Base-by-base conservation (phyloP, 1,140 invertebrate genomes). In the Heliothis virescens region DNA sequence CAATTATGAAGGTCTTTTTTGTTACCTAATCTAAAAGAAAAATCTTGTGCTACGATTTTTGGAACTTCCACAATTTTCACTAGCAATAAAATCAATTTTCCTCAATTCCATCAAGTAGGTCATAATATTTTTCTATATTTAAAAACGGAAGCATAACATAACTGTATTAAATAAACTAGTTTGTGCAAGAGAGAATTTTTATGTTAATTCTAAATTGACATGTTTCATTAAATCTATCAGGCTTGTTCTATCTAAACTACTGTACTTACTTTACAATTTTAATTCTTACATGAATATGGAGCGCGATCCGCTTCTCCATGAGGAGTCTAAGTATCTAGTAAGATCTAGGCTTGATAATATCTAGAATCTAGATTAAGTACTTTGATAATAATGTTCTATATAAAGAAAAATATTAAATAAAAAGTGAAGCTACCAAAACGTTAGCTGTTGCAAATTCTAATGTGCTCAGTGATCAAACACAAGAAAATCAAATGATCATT, bases 401-500 rank as follows among this genome's bases (percentile, higher is more conserved):
- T 26, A 26, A 26, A 26, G 21, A 26, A 26, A 26, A 26, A 26
- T 26, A 26, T 26, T 26, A 26, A 26, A 26, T 26, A 26, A 26
- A 83, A 73, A 91, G 87, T 92, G 82, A 91, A 91, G 86, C 87
- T 89, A 88, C 88, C 55, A 60, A 79, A 82, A 79, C 83, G 73
- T 73, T 65, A 75, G 79, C 84, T 89, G 86, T 91, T 90, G 92
- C 90, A 91, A 93, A 93, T 92, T 92, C 83, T 94, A 93, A 94
- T 93, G 93, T 94, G 93, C 82, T 94, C 93, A 94, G 86, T 94
- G 93, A 94, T 94, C 92, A 94, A 94, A 94, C 91, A 94, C 93
- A 94, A 94, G 92, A 92, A 94, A 94, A 94, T 94, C 92, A 94
- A 94, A 94, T 94, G 92, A 94, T 94, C 92, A 94, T 94, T 94